phyloP scores from a whole-genome alignment of 2,888 invertebrate genomes.

The Poecilus cupreus region DNA sequence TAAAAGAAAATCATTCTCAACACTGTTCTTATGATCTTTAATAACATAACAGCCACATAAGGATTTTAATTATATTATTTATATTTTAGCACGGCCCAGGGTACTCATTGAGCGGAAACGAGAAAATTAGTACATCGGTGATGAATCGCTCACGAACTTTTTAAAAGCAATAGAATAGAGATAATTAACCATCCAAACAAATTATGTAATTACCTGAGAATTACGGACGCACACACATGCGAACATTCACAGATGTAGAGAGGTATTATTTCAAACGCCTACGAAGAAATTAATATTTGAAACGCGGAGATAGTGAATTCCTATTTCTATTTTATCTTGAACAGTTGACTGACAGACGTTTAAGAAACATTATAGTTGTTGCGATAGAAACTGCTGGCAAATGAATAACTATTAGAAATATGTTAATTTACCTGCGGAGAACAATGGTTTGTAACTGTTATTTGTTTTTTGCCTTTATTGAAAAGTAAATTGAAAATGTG shows the following conservation, averaged over 20 bases:
- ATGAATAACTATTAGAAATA: conserved; percentile 22
- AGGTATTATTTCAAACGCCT: conserved; percentile 20
- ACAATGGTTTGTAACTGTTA: conserved; percentile 28
- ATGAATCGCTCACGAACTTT: neutral
- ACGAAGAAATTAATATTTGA: conserved; percentile 33
- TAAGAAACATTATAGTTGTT: conserved; percentile 13
- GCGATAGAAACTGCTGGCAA: neutral
- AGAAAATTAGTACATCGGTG: conserved; percentile 35
- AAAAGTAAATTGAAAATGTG: neutral
- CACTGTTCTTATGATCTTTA: neutral
- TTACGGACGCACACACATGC: neutral
- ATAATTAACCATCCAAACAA: conserved; percentile 23
- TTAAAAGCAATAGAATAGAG: neutral
- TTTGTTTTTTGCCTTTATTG: neutral
- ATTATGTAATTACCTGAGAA: neutral
- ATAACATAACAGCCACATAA: conserved; percentile 45
- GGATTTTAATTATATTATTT: conserved; percentile 71
- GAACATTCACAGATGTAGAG: conserved; percentile 14
- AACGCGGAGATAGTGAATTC: conserved; percentile 3
- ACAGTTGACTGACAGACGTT: conserved; percentile 27
- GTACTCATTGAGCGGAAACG: conserved; percentile 31
- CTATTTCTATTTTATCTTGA: conserved; percentile 6
- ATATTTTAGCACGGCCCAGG: conserved; percentile 66
- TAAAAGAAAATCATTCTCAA: conserved; percentile 20
- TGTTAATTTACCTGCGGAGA: conserved; percentile 16